Conservation (phyloP, 2,113 vertebrate species). For the Upupa epops region DNA sequence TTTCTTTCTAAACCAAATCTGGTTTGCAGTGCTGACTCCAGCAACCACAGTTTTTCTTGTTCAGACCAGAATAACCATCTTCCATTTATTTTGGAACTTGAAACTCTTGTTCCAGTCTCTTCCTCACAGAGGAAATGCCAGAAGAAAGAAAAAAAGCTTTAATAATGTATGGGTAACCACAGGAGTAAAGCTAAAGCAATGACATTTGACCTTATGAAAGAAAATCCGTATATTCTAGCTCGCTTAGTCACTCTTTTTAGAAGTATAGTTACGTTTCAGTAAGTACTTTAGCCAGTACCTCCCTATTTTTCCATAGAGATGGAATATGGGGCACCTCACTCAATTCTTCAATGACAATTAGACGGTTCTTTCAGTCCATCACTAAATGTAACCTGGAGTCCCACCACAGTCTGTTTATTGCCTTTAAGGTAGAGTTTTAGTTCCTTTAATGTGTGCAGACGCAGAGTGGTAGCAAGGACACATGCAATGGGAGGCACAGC, state of each 20-base stretch:
- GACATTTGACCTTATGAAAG: slow-evolving; percentile 50
- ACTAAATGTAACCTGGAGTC: not conserved
- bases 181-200: slow-evolving; percentile 19
- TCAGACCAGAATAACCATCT: slow-evolving; percentile 53
- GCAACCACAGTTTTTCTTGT: slow-evolving; percentile 47
- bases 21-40: slow-evolving; percentile 11
- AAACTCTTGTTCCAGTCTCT: slow-evolving; percentile 45
- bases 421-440: not conserved
- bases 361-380: not conserved
- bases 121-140: slow-evolving; percentile 49
- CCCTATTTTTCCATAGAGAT: not conserved
- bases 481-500: not conserved
- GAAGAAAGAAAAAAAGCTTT: slow-evolving; percentile 29
- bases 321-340: not conserved
- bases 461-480: accelerated
- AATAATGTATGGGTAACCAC: slow-evolving; percentile 22
- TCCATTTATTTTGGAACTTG: slow-evolving; percentile 54
- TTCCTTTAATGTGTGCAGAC: not conserved
- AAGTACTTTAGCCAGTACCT: not conserved
- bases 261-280: not conserved
- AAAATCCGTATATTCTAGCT: slow-evolving; percentile 17
- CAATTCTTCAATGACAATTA: not conserved
- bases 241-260: not conserved
- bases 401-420: not conserved
- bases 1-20: slow-evolving; percentile 9